These are phyloP conservation scores for Enteromius unitaeniatus DNA, from an alignment of 2,797 vertebrate genomes.

Conservation along the genomic window DNA sequence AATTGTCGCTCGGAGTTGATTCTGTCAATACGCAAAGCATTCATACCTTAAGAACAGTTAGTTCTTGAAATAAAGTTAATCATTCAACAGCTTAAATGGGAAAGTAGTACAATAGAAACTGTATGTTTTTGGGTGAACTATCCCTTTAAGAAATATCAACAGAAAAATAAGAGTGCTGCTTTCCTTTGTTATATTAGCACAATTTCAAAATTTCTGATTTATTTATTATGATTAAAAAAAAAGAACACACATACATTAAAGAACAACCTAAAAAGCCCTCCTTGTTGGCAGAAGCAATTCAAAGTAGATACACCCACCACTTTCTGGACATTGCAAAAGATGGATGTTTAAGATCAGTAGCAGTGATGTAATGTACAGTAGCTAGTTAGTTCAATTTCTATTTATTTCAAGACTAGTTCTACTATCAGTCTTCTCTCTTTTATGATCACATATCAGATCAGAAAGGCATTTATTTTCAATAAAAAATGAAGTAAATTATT, in stretches of 20 bases:
- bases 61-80: neutral
- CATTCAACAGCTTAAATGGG: neutral
- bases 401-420: too few species aligned
- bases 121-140: neutral
- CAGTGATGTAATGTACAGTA: neutral
- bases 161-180: neutral
- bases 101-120: neutral
- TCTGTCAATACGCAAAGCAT: conserved; percentile 75
- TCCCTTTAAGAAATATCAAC: neutral
- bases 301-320: neutral
- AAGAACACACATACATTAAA: neutral
- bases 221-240: too few species aligned
- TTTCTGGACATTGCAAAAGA: neutral
- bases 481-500: too few species aligned
- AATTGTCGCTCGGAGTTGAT: conserved; percentile 93
- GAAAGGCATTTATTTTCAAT: neutral
- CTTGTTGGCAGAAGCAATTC: neutral
- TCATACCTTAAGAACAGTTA: neutral
- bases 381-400: neutral
- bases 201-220: neutral
- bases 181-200: neutral
- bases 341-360: neutral
- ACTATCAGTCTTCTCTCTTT: neutral
- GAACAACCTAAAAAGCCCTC: too few species aligned
- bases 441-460: neutral